Percentiles rank a stretch among this genome's conserved stretches.
Conservation (phyloP, 2,113 vertebrate species). For the Corythaeola cristata region DNA sequence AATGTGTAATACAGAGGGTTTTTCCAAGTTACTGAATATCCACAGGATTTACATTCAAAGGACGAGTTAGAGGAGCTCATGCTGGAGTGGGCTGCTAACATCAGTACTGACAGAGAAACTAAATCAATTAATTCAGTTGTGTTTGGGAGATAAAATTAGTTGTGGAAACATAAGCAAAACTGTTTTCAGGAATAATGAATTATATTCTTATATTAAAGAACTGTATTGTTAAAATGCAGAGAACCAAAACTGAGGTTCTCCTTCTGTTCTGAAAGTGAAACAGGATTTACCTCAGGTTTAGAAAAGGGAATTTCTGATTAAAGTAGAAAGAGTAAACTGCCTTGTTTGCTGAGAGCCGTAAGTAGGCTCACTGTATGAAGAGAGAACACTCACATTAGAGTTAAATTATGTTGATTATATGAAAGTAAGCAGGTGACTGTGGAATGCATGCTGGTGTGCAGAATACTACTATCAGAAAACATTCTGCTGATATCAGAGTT, state of each 20-base stretch:
- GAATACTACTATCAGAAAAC: not conserved
- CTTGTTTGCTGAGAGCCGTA: not conserved
- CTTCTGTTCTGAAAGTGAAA: not conserved
- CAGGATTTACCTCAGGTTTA: not conserved
- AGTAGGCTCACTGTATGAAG: not conserved
- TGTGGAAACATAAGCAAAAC: not conserved
- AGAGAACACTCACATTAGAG: not conserved
- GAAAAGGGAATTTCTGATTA: not conserved
- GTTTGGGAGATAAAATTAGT: not conserved
- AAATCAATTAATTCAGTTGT: not conserved
- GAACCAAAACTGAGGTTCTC: not conserved
- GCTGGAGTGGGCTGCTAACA: not conserved
- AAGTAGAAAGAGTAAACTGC: not conserved
- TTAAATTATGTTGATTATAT: not conserved
- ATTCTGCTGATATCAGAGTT: not conserved
- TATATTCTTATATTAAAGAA: not conserved
- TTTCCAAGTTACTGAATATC: not conserved
- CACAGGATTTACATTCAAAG: not conserved
- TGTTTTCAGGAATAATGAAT: not conserved
- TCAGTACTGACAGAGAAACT: not conserved
- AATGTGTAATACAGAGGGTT: not conserved
- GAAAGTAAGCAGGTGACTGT: not conserved
- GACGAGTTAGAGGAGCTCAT: not conserved
- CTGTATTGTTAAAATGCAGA: rapidly evolving
- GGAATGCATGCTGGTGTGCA: not conserved